Base-by-base conservation (phyloP, 92 coral and sea anemone species). In the Palythoa caribaeorum region DNA sequence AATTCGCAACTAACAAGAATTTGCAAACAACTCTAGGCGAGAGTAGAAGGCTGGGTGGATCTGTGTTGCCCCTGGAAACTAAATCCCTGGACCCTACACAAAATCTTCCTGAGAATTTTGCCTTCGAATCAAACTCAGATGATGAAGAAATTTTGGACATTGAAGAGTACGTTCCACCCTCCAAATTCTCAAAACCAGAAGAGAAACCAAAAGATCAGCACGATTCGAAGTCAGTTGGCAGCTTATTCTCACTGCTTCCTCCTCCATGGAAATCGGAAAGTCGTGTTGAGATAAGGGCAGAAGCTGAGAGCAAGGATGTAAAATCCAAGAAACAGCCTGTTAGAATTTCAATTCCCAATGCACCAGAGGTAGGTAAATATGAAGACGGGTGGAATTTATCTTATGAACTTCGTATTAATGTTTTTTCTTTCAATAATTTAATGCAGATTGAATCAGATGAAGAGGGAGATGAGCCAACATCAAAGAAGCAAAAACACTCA, bases 201-300 rank as follows among this genome's bases (percentile, higher is more conserved):
- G 38, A 50, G 14, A 80, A 51, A 36, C 10, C 84, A 1, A 77
- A 54, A 38, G 84, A 83, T 51, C 81, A 12, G 59, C 87, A 79
- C 7, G 90, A 89, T 36, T 72, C 91, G 69, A 96, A 79, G 89
- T 96, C 99, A 40, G 95, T 96, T 9, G 99, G 99, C 14, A 93
- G 95, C 84, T 83, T 96, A 66, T 96, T 96, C 78, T 96, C 99
- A 37, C 93, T 95, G 51, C 90, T 96, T 73, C 98, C 98, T 10
- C 87, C 95, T 13, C 99, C 99, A 0, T 96, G 99, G 99, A 90
- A 88, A 66, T 83, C 91, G 14, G 88, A 90, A 53, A 72, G 71
- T 50, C 84, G 93, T 20, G 88, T 92, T 89, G 86, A 85, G 75
- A 76, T 35, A 13, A 86, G 87, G 73, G 91, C 71, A 48, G 78